Base-by-base conservation (phyloP, 2,113 vertebrate genomes). In the human (Homo sapiens) region DNA sequence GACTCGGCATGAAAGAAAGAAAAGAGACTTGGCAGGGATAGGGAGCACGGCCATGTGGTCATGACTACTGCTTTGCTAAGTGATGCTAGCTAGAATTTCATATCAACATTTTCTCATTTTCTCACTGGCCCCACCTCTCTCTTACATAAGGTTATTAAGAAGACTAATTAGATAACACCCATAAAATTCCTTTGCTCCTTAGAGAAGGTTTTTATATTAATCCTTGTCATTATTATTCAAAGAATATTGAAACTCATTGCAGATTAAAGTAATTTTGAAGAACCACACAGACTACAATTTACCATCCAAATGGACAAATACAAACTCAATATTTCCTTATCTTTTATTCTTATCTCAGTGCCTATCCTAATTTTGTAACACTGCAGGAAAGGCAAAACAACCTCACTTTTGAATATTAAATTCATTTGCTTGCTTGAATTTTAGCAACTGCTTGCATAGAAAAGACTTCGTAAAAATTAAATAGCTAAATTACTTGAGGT, bases 231-330 rank as follows among this genome's bases (percentile, higher is more conserved):
- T 81, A 86, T 81, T 85, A 91, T 82, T 96, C 30, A 91, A 94
- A 93, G 64, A 88, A 66, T 81, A 86, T 75, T 91, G 30, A 5
- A 93, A 73, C 20, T 85, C 35, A 80, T 32, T 89, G 73, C 8
- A 94, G 89, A 79, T 91, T 89, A 81, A 90, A 90, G 80, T 80
- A 50, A 93, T 81, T 96, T 82, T 89, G 57, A 96, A 89, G 45
- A 96, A 32, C 10, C 13, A 35, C 20, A 81, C 40, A 55, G 35
- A 76, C 20, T 90, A 61, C 30, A 17, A 4, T 79, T 59, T 93
- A 35, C 59, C 43, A 90, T 12, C 27, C 80, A 73, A 97, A 91
- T 83, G 48, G 45, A 93, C 38, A 82, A 78, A 89, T 92, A 87
- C 14, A 82, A 92, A 66, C 90, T 40, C n/a, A 86, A 9, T 85